Conservation (phyloP, 2,888 invertebrate genomes). For the Tenthredo amoena region DNA sequence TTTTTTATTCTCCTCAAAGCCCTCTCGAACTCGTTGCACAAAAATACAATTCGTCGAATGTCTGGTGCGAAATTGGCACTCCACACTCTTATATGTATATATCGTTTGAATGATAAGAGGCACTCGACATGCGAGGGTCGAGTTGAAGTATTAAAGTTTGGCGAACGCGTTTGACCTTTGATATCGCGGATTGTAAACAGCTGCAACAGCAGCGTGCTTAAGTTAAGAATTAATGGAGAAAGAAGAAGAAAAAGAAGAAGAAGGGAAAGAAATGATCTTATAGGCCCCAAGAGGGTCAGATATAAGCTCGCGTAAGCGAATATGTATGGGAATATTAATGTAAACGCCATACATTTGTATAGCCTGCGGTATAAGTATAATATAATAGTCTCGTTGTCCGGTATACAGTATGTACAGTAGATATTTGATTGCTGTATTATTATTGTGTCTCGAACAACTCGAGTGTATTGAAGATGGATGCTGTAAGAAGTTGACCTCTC, state of each 20-base stretch:
- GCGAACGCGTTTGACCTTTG: slow-evolving; percentile 36
- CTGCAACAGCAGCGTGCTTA: slow-evolving; percentile 18
- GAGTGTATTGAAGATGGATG: slow-evolving; percentile 28
- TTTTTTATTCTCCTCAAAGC: neutral
- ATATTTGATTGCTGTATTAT: neutral
- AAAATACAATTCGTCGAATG: slow-evolving; percentile 13
- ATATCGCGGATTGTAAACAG: slow-evolving; percentile 46
- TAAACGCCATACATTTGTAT: slow-evolving; percentile 11
- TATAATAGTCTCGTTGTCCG: slow-evolving; percentile 43
- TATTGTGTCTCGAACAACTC: slow-evolving; percentile 10
- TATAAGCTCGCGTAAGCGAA: neutral
- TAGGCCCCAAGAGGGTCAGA: neutral
- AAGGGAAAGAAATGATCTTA: neutral
- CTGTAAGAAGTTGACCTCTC: slow-evolving; percentile 42
- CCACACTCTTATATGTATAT: neutral
- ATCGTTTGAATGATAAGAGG: neutral
- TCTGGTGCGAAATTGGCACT: neutral
- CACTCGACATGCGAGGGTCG: slow-evolving; percentile 14
- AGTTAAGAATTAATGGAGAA: neutral
- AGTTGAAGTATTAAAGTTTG: slow-evolving; percentile 40
- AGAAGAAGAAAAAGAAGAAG: neutral
- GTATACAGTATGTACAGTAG: neutral
- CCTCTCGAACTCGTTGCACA: neutral
- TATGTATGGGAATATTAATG: neutral
- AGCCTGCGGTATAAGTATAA: neutral